Evolutionary conservation across 2,113 vertebrate species (phyloP), one percentile per base, ranked within the genome.

Genomic region (Mixornis gularis): DNA sequence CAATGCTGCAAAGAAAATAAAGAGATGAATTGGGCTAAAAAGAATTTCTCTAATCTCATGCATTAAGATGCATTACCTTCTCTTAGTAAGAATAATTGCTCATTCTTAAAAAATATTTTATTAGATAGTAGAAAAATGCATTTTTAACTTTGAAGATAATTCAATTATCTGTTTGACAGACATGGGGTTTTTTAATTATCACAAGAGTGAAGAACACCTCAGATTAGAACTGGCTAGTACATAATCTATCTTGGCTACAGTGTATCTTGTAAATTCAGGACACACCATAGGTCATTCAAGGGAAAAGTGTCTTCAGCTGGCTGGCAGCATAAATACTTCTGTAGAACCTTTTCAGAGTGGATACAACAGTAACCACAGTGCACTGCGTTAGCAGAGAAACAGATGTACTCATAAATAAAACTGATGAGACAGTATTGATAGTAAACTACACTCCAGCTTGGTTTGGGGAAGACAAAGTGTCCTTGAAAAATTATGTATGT

Each of bases 1-100:
- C 82, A 94, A 36, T 89, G 68, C 85, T 81, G 44, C 66, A 85
- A 90, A 64, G 46, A 87, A 95, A 96, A 94, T 85, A 76, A 83
- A 71, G 38, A 80, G 46, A 85, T 34, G 1, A 76, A 90, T 1
- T 53, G 66, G 69, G 83, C 62, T 79, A 77, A 84, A 79, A 81
- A 72, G 48, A 93, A 58, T 19, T 36, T 78, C 69, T 86, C 44
- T 73, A 52, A 87, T 51, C 62, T 79, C 32, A 78, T 36, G 38
- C 40, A 77, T 59, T 64, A 71, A 79, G 51, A 87, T n/a, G 73
- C 41, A 69, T 87, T 52, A 79, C 52, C 21, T 69, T 84, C 58
- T 73, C 58, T 46, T 58, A 46, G n/a, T 53, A 96, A 92, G 53
- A 94, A 70, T 56, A 92, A 74, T 16, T 79, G 63, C n/a, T 93